Percentiles rank a stretch among this genome's conserved stretches.
phyloP scores from a whole-genome alignment of 2,113 vertebrate species.

The Trematomus loennbergii region DNA sequence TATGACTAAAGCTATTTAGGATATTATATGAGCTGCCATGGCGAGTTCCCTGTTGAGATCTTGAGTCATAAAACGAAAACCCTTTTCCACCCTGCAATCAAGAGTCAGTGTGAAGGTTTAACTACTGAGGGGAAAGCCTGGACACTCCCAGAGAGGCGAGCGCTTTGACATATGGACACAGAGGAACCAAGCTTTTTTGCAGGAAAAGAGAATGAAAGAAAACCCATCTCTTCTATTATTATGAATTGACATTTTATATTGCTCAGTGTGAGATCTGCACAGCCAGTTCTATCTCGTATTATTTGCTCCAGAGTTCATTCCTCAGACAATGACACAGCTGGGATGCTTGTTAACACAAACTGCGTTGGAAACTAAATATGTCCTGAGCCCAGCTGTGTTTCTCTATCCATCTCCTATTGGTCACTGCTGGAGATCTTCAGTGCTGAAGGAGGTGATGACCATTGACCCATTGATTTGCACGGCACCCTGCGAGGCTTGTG shows the following conservation, averaged over 20 bases:
- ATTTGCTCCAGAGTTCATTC: not conserved
- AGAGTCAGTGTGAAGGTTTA: conserved; percentile 67
- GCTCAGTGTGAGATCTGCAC: conserved; percentile 22
- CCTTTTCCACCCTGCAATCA: conserved; percentile 68
- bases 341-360: conserved; percentile 33
- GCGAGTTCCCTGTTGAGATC: conserved; percentile 64
- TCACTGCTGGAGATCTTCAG: conserved; percentile 24
- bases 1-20: conserved; percentile 74
- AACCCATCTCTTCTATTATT: not conserved
- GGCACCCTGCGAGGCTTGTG: conserved; percentile 7
- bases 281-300: not conserved
- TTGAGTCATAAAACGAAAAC: conserved; percentile 64
- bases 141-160: conserved; percentile 35
- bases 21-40: conserved; percentile 71
- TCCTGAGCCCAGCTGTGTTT: conserved; percentile 17
- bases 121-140: conserved; percentile 36
- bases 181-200: conserved; percentile 5
- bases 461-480: conserved; percentile 30
- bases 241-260: conserved; percentile 18
- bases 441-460: conserved; percentile 12
- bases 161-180: conserved; percentile 31
- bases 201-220: not conserved
- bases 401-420: conserved; percentile 3
- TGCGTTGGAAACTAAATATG: conserved; percentile 16
- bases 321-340: conserved; percentile 10